Evolutionary conservation across 2,113 vertebrate genomes (phyloP).

Genomic region (Clarias gariepinus): DNA sequence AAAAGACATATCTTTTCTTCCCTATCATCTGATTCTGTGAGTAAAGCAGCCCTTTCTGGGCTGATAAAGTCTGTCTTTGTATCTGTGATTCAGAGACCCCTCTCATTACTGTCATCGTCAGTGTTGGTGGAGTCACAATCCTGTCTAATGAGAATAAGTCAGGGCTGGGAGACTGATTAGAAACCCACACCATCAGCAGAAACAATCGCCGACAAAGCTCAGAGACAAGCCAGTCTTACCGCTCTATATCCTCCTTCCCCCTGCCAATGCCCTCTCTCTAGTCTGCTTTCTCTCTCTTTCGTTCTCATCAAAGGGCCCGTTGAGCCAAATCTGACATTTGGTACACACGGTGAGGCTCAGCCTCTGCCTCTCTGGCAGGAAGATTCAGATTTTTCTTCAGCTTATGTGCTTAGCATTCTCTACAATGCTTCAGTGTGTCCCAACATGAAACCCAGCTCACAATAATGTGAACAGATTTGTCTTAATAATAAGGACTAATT

Average conservation of each 20-base stretch:
- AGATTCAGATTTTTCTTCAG: conserved; percentile 45
- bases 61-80: conserved; percentile 29
- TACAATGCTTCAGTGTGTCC: neutral
- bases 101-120: conserved; percentile 26
- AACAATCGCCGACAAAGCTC: conserved; percentile 26
- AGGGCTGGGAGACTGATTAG: conserved; percentile 25
- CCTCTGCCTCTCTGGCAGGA: conserved; percentile 31
- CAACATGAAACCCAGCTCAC: conserved; percentile 23
- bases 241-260: neutral
- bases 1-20: neutral
- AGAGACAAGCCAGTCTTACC: conserved; percentile 10
- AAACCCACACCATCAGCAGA: conserved; percentile 31
- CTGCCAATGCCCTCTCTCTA: neutral
- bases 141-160: conserved; percentile 32
- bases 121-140: conserved; percentile 8
- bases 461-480: conserved; percentile 37
- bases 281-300: conserved; percentile 21
- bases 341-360: conserved; percentile 43
- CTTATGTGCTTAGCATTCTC: conserved; percentile 47
- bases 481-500: conserved; percentile 46
- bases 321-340: conserved; percentile 55
- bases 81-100: conserved; percentile 18
- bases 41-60: neutral
- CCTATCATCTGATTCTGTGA: conserved; percentile 8
- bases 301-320: conserved; percentile 12